A percentile compares a stretch with the other conserved stretches of the same genome.
Evolutionary conservation across 2,113 vertebrate genomes (phyloP).

Genomic region (Pollachius pollachius): DNA sequence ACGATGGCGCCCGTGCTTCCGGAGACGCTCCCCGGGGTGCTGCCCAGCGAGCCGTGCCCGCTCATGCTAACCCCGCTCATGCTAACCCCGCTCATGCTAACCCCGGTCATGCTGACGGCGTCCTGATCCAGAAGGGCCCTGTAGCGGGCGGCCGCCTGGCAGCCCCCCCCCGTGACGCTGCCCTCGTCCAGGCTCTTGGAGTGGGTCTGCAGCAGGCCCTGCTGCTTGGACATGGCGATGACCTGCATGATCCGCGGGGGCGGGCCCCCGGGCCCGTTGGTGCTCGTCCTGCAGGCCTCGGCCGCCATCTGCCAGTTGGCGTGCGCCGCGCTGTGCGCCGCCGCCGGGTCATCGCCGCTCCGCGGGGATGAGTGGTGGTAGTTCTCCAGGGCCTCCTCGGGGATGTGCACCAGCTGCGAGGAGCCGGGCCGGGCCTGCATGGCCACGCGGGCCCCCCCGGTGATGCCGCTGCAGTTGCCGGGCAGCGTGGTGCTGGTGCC

Average conservation of each 20-base stretch:
- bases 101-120: constrained; percentile 49
- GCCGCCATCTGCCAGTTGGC: constrained; percentile 92
- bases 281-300: constrained; percentile 81
- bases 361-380: constrained; percentile 78
- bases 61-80: no score
- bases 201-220: constrained; percentile 89
- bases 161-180: constrained; percentile 72
- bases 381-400: constrained; percentile 92
- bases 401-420: constrained; percentile 95
- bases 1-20: constrained; percentile 79
- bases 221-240: constrained; percentile 97
- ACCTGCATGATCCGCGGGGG: constrained; percentile 94
- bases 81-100: no score
- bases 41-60: constrained; percentile 45
- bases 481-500: constrained; percentile 81
- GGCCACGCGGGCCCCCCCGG: constrained; percentile 85
- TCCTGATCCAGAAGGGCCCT: constrained; percentile 86
- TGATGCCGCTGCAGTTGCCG: constrained; percentile 83
- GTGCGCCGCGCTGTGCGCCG: constrained; percentile 58
- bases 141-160: constrained; percentile 83
- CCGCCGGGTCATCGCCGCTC: constrained; percentile 29
- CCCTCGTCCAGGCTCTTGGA: constrained; percentile 80
- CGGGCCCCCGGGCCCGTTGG: constrained; percentile 70
- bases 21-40: constrained; percentile 55
- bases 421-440: constrained; percentile 93